Evolutionary conservation across 2,888 invertebrate genomes (phyloP).

Genomic region (Raillietiella orientalis): DNA sequence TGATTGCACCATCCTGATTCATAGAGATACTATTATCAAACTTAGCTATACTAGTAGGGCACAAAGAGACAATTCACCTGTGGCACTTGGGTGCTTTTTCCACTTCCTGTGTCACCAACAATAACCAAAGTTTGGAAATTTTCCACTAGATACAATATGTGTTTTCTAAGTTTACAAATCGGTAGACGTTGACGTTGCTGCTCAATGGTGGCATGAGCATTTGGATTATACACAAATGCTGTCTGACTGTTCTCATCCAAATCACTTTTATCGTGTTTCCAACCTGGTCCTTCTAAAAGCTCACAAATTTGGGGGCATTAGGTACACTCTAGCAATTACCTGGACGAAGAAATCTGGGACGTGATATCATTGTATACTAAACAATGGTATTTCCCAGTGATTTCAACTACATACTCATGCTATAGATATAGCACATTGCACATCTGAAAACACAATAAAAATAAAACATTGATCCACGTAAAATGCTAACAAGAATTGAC

Average conservation of each 20-base stretch:
- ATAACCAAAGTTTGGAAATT: conserved; percentile 54
- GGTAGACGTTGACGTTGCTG: conserved; percentile 57
- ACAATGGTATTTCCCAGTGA: no score
- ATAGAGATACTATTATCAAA: conserved; percentile 34
- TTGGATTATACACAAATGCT: conserved; percentile 49
- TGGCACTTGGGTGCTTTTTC: conserved; percentile 82
- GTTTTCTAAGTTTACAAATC: conserved; percentile 48
- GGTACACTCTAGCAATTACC: no score
- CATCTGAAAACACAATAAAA: no score
- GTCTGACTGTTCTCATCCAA: conserved; percentile 21
- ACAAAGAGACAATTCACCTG: conserved; percentile 25
- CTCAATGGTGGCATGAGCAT: conserved; percentile 44
- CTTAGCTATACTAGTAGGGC: conserved; percentile 3
- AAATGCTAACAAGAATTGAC: no score
- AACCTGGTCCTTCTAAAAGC: no score
- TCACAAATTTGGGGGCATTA: no score
- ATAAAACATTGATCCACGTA: no score
- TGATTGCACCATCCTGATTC: conserved; percentile 54
- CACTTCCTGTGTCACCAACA: conserved; percentile 74
- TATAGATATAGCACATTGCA: no score
- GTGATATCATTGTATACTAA: no score
- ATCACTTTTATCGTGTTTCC: conserved; percentile 17
- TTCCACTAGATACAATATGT: conserved; percentile 65
- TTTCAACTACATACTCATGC: no score
- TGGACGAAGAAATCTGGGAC: no score